A percentile compares a stretch with the other conserved stretches of the same genome.
phyloP scores from a whole-genome alignment of 2,888 invertebrate genomes.

The Salpingus planirostris region DNA sequence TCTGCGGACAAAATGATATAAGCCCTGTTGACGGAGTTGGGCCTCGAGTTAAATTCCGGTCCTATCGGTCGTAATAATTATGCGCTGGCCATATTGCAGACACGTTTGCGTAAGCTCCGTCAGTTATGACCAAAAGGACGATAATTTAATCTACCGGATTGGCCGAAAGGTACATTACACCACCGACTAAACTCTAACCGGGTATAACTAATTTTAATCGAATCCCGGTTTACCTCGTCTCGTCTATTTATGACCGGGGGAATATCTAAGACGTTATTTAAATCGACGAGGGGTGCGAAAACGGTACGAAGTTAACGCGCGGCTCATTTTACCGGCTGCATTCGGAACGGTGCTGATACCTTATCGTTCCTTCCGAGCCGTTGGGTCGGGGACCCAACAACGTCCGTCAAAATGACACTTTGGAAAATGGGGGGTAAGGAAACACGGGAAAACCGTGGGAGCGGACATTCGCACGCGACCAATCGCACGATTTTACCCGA shows the following conservation, averaged over 20 bases:
- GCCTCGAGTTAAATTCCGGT: not conserved
- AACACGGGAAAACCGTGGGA: conserved; percentile 9
- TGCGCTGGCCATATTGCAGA: not conserved
- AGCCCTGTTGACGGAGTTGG: not conserved
- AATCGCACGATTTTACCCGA: conserved; percentile 1
- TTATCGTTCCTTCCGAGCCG: conserved; percentile 16
- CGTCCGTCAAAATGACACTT: conserved; percentile 17
- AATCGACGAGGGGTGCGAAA: no score
- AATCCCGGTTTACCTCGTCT: no score
- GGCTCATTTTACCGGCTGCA: no score
- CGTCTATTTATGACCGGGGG: no score
- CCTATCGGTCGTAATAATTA: conserved; percentile 1
- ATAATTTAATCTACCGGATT: conserved; percentile 1
- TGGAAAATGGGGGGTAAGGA: conserved; percentile 8
- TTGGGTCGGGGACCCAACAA: conserved; percentile 8
- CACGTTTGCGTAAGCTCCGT: not conserved
- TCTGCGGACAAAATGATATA: no score
- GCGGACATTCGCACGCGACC: conserved; percentile 8
- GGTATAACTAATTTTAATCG: conserved; percentile 1
- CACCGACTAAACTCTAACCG: not conserved
- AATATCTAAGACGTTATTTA: no score
- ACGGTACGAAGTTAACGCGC: no score
- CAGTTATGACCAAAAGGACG: not conserved
- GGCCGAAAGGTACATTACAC: not conserved
- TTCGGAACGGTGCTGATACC: no score